Base-by-base conservation (phyloP, 2,888 invertebrate species). In the Onthophagus sagittarius region DNA sequence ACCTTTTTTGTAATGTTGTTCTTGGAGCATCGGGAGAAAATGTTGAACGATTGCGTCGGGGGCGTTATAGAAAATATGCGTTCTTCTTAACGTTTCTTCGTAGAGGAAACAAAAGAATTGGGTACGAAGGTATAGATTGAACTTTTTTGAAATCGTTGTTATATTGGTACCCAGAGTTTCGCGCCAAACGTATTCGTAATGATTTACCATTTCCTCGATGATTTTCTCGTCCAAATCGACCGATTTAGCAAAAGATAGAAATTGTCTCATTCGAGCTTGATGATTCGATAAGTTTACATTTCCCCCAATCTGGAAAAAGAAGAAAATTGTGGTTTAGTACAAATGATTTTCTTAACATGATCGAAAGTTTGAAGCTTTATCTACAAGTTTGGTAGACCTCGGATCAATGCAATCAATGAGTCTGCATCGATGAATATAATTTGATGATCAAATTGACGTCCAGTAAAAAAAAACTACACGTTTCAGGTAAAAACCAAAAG, bases 111-210 rank as follows among this genome's bases (percentile, higher is more conserved):
- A 72, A 63, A 73, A 70, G 31, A 73, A 75, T 15, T 75, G 73
- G 32, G 73, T 75, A 0, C 73, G 75, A 15, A 75, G 65, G 32
- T 75, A 73, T 7, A 73, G 32, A 69, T 75, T 73, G 32, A 75
- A 75, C 62, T 72, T 73, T 15, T 67, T 73, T n/a, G 73, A 72
- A 62, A 73, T 69, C n/a, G 67, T 70, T 9, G 71, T 70, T 11
- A 76, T 75, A 14, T 71, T 69, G 7, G 72, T 72, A 23, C 78
- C 78, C 63, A 77, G 62, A 0, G 77, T 77, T 74, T 76, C 77
- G n/a, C 77, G 75, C 78, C 78, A 77, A 15, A 76, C 75, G 63
- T 79, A 78, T 64, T 79, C 77, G 69, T 76, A 79, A 70, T 80
- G 77, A 0, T 76, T 76, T 3, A 78, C 75, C 2, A 77, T 76